Evolutionary conservation across 2,888 invertebrate genomes (phyloP).

Genomic region (Brenthis daphne): DNA sequence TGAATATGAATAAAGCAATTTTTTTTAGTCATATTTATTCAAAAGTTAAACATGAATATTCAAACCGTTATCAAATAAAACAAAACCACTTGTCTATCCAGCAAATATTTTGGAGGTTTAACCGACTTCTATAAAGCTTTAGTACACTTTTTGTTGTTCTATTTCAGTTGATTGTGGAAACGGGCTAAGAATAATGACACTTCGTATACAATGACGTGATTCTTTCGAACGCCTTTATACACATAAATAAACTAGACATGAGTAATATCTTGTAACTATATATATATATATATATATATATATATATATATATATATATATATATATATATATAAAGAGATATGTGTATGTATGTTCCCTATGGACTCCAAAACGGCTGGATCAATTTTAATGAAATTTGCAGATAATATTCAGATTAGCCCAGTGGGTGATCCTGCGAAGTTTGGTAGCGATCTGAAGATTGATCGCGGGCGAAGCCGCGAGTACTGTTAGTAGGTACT

Average conservation of each 20-base stretch:
- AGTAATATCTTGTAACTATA: background rate
- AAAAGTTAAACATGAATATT: conserved; percentile 17
- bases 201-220: conserved; percentile 45
- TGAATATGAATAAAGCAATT: conserved; percentile 12
- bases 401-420: too few species aligned
- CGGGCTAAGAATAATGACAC: conserved; percentile 47
- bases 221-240: background rate
- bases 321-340: background rate
- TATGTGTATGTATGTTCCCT: too few species aligned
- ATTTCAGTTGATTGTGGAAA: conserved; percentile 44
- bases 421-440: too few species aligned
- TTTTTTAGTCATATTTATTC: conserved; percentile 20
- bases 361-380: too few species aligned
- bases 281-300: background rate
- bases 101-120: conserved; percentile 17
- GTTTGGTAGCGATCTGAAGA: too few species aligned
- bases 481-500: too few species aligned
- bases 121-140: conserved; percentile 25
- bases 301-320: too few species aligned
- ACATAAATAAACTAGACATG: background rate
- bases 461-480: too few species aligned
- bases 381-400: too few species aligned
- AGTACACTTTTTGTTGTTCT: conserved; percentile 41
- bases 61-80: conserved; percentile 15
- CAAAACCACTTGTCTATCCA: conserved; percentile 8